phyloP scores from a whole-genome alignment of 2,888 invertebrate genomes.

The Eueremaeus valkanovi region DNA sequence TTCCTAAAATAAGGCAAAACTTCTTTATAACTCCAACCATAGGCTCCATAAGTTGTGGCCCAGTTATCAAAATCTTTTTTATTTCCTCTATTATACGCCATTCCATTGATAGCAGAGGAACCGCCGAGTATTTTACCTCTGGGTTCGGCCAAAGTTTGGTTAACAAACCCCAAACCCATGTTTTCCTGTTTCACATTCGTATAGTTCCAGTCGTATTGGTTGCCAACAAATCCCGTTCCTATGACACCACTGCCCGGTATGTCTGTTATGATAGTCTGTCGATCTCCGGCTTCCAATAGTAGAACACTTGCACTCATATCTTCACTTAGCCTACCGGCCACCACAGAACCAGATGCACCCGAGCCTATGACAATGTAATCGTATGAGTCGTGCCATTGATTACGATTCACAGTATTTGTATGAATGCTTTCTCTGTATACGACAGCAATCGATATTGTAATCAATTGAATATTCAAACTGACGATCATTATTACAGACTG shows the following conservation, averaged over 20 bases:
- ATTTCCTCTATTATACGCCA: slow-evolving; percentile 86
- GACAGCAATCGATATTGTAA: background rate
- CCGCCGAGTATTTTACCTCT: slow-evolving; percentile 86
- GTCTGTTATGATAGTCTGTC: background rate
- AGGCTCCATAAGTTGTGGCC: slow-evolving; percentile 70
- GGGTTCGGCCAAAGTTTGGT: slow-evolving; percentile 54
- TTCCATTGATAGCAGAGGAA: slow-evolving; percentile 78
- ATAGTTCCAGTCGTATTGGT: background rate
- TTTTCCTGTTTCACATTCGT: background rate
- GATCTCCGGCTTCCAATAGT: background rate
- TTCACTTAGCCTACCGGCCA: background rate
- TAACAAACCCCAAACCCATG: slow-evolving; percentile 36
- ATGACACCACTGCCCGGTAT: background rate
- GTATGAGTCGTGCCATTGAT: background rate
- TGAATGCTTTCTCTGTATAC: background rate
- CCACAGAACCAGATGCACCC: background rate
- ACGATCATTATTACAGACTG: background rate
- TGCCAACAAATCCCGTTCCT: background rate
- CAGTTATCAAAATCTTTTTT: slow-evolving; percentile 78
- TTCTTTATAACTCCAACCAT: slow-evolving; percentile 67
- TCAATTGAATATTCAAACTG: background rate
- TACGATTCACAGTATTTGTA: background rate
- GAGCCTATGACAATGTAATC: background rate
- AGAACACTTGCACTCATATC: background rate
- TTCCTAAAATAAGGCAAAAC: slow-evolving; percentile 46